phyloP scores from a whole-genome alignment of 2,888 invertebrate species.

The Chymomyza procnemis region DNA sequence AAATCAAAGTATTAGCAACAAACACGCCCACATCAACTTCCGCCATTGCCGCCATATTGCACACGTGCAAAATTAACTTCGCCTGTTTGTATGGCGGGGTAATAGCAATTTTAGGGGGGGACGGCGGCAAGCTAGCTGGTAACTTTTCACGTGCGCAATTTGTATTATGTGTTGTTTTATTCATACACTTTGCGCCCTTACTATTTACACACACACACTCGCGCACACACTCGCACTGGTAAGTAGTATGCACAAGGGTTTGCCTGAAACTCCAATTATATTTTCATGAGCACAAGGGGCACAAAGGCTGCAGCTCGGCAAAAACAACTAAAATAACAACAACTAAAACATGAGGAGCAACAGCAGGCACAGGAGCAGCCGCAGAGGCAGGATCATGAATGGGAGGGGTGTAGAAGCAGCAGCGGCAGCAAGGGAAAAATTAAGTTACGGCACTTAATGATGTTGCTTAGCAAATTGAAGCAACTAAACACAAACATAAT shows the following conservation, averaged over 20 bases:
- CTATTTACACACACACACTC: constrained; percentile 34
- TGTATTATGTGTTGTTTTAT: constrained; percentile 52
- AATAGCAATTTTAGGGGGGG: not conserved
- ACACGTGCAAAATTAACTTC: constrained; percentile 25
- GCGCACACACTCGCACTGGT: constrained; percentile 1
- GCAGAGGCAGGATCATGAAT: not conserved
- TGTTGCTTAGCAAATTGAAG: constrained; percentile 74
- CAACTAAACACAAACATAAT: constrained; percentile 73
- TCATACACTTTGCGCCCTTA: constrained; percentile 43
- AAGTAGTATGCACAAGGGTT: not conserved
- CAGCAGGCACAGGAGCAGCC: not conserved
- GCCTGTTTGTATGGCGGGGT: not conserved
- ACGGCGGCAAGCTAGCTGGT: constrained; percentile 12
- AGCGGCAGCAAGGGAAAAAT: constrained; percentile 26
- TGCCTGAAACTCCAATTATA: constrained; percentile 50
- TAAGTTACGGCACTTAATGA: constrained; percentile 69
- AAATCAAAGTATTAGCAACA: constrained; percentile 67
- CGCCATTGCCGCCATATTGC: constrained; percentile 40
- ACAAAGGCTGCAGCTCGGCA: constrained; percentile 5
- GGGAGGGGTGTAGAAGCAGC: not conserved
- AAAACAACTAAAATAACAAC: not conserved
- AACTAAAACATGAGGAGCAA: not conserved
- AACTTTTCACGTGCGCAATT: constrained; percentile 48
- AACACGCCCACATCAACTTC: constrained; percentile 36
- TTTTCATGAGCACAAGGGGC: constrained; percentile 50